Percentiles rank a stretch among this genome's conserved stretches.
Evolutionary conservation across 2,113 vertebrate species (phyloP).

Genomic region (Passer montanus): DNA sequence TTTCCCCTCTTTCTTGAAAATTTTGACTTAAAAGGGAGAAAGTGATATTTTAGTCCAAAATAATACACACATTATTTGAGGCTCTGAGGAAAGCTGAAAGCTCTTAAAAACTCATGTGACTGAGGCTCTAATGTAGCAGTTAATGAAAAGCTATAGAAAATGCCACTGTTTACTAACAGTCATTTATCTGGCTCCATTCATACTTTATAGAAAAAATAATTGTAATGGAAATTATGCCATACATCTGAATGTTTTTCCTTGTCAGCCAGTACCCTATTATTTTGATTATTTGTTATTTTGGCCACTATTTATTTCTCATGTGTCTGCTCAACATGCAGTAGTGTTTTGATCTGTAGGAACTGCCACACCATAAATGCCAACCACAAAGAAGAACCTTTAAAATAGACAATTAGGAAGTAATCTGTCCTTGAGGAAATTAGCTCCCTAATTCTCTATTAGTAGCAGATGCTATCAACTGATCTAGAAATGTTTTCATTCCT

Average conservation of each 20-base stretch:
- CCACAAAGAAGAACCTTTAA: slow-evolving; percentile 31
- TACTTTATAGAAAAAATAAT: slow-evolving; percentile 15
- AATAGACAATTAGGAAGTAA: slow-evolving; percentile 43
- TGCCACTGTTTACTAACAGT: neutral
- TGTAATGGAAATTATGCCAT: neutral
- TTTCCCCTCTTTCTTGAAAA: neutral
- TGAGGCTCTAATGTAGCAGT: neutral
- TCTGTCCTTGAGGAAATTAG: slow-evolving; percentile 50
- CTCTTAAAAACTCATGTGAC: neutral
- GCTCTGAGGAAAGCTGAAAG: neutral
- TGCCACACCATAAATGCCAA: neutral
- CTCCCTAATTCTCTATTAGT: slow-evolving; percentile 15
- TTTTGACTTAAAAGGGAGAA: slow-evolving; percentile 2
- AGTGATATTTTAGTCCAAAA: neutral
- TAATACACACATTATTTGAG: neutral
- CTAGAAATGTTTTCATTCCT: slow-evolving; percentile 13
- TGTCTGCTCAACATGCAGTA: neutral
- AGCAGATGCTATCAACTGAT: slow-evolving; percentile 26
- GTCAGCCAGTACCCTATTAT: neutral
- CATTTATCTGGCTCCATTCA: neutral
- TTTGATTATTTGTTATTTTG: slow-evolving; percentile 15
- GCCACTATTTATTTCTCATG: neutral
- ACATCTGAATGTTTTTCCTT: neutral
- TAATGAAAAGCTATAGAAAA: slow-evolving; percentile 10
- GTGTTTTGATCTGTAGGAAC: neutral